These are phyloP conservation scores for Campoletis raptor DNA, from an alignment of 2,888 invertebrate genomes.

Conservation along the genomic window DNA sequence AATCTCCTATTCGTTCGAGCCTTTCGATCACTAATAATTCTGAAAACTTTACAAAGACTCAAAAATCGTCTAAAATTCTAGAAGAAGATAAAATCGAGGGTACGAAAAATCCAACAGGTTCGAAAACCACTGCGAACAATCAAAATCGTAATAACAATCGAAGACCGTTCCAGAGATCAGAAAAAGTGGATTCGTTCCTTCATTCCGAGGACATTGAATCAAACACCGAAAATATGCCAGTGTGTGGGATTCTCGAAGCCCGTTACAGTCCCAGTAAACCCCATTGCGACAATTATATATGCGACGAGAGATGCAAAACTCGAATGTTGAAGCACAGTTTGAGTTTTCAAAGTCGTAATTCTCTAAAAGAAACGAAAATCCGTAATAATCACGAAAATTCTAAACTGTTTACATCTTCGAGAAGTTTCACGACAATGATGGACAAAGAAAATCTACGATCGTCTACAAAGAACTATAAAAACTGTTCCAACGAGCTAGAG, in stretches of 20 bases:
- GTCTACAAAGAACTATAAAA: background rate
- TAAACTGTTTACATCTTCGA: conserved; percentile 59
- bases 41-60: background rate
- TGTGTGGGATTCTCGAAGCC: conserved; percentile 69
- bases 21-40: background rate
- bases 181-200: conserved; percentile 70
- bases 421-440: conserved; percentile 72
- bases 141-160: conserved; percentile 15
- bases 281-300: conserved; percentile 73
- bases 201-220: conserved; percentile 66
- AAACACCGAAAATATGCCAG: conserved; percentile 66
- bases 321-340: conserved; percentile 74
- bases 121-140: conserved; percentile 15
- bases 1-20: conserved; percentile 15
- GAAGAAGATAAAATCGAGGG: background rate
- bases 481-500: conserved; percentile 11
- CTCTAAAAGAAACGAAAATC: conserved; percentile 71
- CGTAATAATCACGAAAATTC: conserved; percentile 66
- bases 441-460: background rate
- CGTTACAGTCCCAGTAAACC: conserved; percentile 68
- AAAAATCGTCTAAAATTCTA: background rate
- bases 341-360: conserved; percentile 74
- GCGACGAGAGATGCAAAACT: conserved; percentile 70
- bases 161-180: conserved; percentile 43
- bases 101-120: background rate